Conservation (phyloP, 1,140 invertebrate species). For the Onthophagus taurus region DNA sequence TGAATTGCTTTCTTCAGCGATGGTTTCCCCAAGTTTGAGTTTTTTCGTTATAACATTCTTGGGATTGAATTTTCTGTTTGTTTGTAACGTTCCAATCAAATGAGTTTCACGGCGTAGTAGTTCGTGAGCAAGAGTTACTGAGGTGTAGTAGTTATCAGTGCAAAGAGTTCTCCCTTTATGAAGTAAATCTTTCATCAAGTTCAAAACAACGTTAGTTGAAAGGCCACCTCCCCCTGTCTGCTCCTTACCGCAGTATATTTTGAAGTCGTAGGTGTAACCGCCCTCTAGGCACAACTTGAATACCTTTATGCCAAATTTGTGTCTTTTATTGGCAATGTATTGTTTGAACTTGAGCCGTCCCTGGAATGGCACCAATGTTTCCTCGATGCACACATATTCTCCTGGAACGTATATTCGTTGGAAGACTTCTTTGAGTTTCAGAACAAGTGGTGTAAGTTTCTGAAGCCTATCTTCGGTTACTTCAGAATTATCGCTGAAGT, state of each 20-base stretch:
- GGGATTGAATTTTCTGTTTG: slow-evolving; percentile 8
- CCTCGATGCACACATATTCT: slow-evolving; percentile 29
- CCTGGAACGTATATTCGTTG: slow-evolving; percentile 22
- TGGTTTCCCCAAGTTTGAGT: slow-evolving; percentile 10
- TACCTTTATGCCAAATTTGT: slow-evolving; percentile 29
- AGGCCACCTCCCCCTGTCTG: slow-evolving; percentile 4
- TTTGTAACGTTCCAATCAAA: slow-evolving; percentile 11
- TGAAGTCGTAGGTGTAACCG: slow-evolving; percentile 31
- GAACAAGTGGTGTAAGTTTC: slow-evolving; percentile 18
- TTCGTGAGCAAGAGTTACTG: slow-evolving; percentile 29
- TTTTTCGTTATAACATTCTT: slow-evolving; percentile 7
- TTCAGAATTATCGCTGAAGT: neutral
- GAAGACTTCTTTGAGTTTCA: slow-evolving; percentile 20
- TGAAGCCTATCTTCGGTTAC: slow-evolving; percentile 7
- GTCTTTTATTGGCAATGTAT: slow-evolving; percentile 18
- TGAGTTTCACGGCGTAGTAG: slow-evolving; percentile 25
- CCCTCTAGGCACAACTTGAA: slow-evolving; percentile 30
- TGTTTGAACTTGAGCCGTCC: slow-evolving; percentile 18
- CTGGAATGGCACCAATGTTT: slow-evolving; percentile 20
- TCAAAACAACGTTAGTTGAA: slow-evolving; percentile 8
- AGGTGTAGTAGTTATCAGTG: slow-evolving; percentile 20
- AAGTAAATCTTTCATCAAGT: slow-evolving; percentile 5
- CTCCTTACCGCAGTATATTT: slow-evolving; percentile 25
- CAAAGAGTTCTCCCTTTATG: slow-evolving; percentile 9
- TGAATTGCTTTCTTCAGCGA: slow-evolving; percentile 11